phyloP scores from a whole-genome alignment of 23 tunicate species.

The Styela plicata region DNA sequence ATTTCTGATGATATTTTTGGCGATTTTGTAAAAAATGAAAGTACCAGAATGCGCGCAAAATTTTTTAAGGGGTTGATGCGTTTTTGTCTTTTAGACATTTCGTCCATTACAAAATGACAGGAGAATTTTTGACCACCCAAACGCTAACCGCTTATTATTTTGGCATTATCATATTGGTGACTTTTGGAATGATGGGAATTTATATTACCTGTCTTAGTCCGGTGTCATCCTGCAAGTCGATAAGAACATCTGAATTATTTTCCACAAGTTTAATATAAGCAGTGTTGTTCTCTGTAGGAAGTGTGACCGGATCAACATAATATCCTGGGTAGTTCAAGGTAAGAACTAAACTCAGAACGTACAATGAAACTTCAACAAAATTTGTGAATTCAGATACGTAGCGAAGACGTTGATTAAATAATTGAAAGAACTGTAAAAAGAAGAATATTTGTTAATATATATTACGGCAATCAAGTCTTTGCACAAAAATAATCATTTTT shows the following conservation, averaged over 20 bases:
- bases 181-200: background rate
- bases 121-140: too few relatives aligned
- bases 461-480: too few relatives aligned
- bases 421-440: conserved; percentile 52
- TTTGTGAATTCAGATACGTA: conserved; percentile 69
- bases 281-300: conserved; percentile 28
- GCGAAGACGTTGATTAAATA: conserved; percentile 42
- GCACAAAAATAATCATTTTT: too few relatives aligned
- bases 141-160: too few relatives aligned
- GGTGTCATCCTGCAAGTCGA: conserved; percentile 64
- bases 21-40: too few relatives aligned
- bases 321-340: conserved; percentile 50
- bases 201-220: conserved; percentile 69
- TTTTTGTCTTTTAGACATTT: too few relatives aligned
- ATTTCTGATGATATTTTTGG: too few relatives aligned
- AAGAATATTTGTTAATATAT: too few relatives aligned
- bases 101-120: too few relatives aligned
- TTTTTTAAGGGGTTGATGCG: too few relatives aligned
- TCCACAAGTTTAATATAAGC: background rate
- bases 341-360: conserved; percentile 56
- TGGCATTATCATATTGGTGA: too few relatives aligned
- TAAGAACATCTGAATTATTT: conserved; percentile 6
- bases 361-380: conserved; percentile 64
- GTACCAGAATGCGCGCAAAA: too few relatives aligned
- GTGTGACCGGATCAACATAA: conserved; percentile 27